Evolutionary conservation across 2,113 vertebrate genomes (phyloP).

Genomic region (Siniperca chuatsi): DNA sequence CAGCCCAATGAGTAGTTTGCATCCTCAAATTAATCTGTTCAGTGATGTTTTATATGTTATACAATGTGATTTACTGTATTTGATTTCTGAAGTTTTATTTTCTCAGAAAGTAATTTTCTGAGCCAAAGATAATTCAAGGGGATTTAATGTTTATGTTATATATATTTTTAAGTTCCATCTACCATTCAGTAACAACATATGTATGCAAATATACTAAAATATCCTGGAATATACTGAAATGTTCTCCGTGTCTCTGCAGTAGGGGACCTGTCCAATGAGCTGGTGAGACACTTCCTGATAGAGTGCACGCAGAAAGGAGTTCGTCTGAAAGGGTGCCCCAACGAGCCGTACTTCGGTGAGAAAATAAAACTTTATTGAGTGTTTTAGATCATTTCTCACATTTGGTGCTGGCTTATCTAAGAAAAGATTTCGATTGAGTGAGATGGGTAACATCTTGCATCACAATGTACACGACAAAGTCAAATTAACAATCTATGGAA

Average conservation of each 20-base stretch:
- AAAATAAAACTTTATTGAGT: neutral
- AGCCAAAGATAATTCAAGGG: neutral
- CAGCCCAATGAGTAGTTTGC: neutral
- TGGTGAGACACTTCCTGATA: slow-evolving; percentile 96
- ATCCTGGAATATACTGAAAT: neutral
- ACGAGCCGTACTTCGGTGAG: slow-evolving; percentile 97
- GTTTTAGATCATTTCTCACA: neutral
- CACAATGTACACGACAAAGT: neutral
- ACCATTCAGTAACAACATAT: neutral
- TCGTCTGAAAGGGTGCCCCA: slow-evolving; percentile 94
- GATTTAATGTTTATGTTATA: neutral
- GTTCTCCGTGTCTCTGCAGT: slow-evolving; percentile 63
- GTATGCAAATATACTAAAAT: neutral
- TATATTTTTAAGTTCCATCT: neutral
- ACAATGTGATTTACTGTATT: neutral
- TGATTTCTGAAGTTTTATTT: neutral
- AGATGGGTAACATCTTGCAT: neutral
- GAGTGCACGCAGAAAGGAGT: slow-evolving; percentile 96
- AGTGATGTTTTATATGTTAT: neutral
- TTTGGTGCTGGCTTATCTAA: neutral
- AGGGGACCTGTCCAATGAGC: slow-evolving; percentile 92
- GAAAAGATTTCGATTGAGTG: no score
- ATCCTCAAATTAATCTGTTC: neutral
- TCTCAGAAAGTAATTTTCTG: neutral
- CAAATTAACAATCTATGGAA: neutral